Percentiles rank a stretch among this genome's conserved stretches.
Conservation (phyloP, 2,797 vertebrate genomes). For the Sebastes miniatus region DNA sequence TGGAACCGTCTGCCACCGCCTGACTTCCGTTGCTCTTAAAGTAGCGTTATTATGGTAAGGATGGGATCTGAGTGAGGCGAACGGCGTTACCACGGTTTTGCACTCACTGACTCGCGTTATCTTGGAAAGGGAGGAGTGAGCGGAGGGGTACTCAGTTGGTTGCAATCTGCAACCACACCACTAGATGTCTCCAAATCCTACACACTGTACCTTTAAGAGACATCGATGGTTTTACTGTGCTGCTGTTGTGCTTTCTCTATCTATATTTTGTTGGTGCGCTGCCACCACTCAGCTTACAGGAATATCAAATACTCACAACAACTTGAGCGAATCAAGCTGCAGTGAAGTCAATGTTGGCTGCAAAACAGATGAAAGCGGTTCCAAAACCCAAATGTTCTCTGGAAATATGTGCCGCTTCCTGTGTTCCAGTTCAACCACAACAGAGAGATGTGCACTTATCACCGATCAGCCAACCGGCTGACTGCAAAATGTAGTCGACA, state of each 20-base stretch:
- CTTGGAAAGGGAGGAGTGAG: too few species aligned
- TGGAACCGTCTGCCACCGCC: too few species aligned
- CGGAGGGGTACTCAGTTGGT: too few species aligned
- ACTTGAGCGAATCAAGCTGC: slow-evolving; percentile 14
- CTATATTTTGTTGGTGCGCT: not conserved
- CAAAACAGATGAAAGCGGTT: slow-evolving; percentile 18
- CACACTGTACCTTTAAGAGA: not conserved
- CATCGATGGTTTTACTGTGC: not conserved
- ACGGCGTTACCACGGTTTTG: too few species aligned
- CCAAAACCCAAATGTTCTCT: slow-evolving; percentile 43
- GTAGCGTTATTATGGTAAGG: too few species aligned
- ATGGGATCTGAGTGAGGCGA: too few species aligned
- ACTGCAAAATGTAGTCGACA: not conserved
- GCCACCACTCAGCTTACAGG: not conserved
- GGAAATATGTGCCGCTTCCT: slow-evolving; percentile 48
- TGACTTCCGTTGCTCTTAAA: too few species aligned
- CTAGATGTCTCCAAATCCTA: too few species aligned
- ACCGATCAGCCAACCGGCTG: not conserved
- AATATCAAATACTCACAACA: not conserved
- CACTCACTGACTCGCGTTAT: too few species aligned
- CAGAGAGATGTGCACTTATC: slow-evolving; percentile 14
- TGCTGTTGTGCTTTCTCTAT: not conserved
- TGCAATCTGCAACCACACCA: too few species aligned
- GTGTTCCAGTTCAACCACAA: slow-evolving; percentile 30
- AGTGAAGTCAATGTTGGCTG: slow-evolving; percentile 24